These are phyloP conservation scores for Holacanthus passer DNA, from an alignment of 2,113 vertebrate genomes.

Conservation along the genomic window DNA sequence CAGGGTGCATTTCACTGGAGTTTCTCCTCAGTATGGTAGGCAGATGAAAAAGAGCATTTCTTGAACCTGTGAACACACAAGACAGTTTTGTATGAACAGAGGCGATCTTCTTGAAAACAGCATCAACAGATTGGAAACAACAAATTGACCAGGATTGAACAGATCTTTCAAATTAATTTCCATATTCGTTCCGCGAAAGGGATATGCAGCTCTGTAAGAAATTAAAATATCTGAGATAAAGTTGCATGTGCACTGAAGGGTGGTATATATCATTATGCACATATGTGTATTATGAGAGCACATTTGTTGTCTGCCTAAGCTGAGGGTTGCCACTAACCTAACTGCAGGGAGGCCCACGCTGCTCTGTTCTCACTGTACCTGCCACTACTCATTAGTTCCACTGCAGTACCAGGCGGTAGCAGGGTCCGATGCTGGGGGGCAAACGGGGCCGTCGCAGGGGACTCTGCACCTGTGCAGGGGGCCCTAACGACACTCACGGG, in stretches of 20 bases:
- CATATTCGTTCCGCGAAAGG: background rate
- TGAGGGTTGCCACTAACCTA: slow-evolving; percentile 77
- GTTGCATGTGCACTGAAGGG: slow-evolving; percentile 27
- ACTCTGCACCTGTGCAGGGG: slow-evolving; percentile 89
- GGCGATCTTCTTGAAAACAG: background rate
- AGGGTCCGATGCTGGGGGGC: slow-evolving; percentile 73
- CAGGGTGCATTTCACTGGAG: slow-evolving; percentile 47
- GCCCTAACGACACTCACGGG: slow-evolving; percentile 58
- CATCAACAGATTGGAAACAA: background rate
- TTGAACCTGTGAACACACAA: slow-evolving; percentile 62
- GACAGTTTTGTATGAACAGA: slow-evolving; percentile 17
- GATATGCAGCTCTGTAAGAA: background rate
- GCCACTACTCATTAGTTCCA: slow-evolving; percentile 91
- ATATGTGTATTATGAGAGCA: slow-evolving; percentile 51
- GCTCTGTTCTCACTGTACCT: slow-evolving; percentile 83
- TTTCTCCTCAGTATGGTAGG: slow-evolving; percentile 12
- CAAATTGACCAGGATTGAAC: no score
- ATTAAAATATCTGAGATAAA: slow-evolving; percentile 1
- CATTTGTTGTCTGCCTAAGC: slow-evolving; percentile 62
- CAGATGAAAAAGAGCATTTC: slow-evolving; percentile 34
- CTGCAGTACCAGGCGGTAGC: slow-evolving; percentile 81
- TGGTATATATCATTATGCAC: slow-evolving; percentile 46
- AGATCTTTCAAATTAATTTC: background rate
- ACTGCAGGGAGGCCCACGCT: slow-evolving; percentile 68
- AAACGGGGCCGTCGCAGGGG: slow-evolving; percentile 75